Percentiles rank a stretch among this genome's conserved stretches.
These are phyloP conservation scores for Hemiprocne comata DNA, from an alignment of 2,113 vertebrate genomes.

Conservation along the genomic window DNA sequence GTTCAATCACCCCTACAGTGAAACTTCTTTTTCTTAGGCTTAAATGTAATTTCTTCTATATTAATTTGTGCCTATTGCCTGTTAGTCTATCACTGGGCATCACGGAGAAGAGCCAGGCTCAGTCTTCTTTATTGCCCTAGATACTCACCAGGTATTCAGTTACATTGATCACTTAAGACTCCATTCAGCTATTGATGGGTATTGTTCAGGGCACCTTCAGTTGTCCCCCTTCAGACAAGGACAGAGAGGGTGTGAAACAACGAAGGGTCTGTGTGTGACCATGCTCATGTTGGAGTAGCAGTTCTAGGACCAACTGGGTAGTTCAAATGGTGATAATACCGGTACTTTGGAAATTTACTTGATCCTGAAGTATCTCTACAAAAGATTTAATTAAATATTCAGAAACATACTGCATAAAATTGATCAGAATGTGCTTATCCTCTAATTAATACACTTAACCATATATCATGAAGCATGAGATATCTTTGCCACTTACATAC, in stretches of 20 bases:
- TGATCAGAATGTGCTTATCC: background rate
- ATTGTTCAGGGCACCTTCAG: fast-evolving
- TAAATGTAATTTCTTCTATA: background rate
- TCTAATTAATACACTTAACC: background rate
- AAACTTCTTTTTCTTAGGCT: background rate
- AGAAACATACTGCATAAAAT: background rate
- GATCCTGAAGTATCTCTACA: background rate
- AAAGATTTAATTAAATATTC: background rate
- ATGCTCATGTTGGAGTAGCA: background rate
- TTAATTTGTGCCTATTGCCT: background rate
- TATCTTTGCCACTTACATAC: background rate
- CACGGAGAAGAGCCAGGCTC: background rate
- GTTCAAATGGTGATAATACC: background rate
- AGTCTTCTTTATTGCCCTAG: background rate
- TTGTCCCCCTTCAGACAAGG: background rate
- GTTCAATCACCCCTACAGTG: background rate
- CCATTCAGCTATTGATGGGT: background rate
- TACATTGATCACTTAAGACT: background rate
- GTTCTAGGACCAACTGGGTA: background rate
- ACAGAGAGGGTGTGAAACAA: fast-evolving
- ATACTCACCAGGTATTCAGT: background rate
- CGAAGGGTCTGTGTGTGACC: background rate
- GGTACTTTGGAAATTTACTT: background rate
- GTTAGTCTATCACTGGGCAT: background rate
- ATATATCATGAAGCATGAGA: background rate